phyloP scores from a whole-genome alignment of 2,113 vertebrate genomes.

The Engystomops pustulosus region DNA sequence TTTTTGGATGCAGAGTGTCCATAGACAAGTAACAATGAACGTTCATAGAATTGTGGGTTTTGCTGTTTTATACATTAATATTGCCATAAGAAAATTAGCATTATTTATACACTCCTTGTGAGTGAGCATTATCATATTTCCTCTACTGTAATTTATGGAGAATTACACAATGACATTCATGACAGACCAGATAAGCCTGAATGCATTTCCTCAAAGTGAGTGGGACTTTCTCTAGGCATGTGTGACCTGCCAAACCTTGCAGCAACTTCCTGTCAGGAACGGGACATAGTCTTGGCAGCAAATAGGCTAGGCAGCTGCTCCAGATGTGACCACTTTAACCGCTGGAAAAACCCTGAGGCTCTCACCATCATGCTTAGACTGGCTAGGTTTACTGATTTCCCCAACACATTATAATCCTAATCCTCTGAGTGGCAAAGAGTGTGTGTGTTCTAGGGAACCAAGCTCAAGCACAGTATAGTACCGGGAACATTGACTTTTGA shows the following conservation, averaged over 20 bases:
- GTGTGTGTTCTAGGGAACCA: neutral
- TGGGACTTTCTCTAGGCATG: constrained; percentile 19
- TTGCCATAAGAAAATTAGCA: neutral
- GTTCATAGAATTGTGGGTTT: no score
- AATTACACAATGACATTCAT: neutral
- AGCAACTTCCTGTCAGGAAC: neutral
- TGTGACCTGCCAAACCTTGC: constrained; percentile 47
- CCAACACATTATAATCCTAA: constrained; percentile 23
- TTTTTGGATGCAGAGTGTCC: no score
- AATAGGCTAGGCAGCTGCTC: constrained; percentile 21
- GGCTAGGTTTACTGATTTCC: constrained; percentile 40
- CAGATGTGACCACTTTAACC: constrained; percentile 54
- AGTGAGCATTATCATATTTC: neutral
- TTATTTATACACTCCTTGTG: neutral
- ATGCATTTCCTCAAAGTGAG: constrained; percentile 27
- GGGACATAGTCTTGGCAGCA: constrained; percentile 25
- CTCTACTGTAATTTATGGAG: constrained; percentile 16
- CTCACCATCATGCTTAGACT: constrained; percentile 41
- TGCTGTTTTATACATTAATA: no score
- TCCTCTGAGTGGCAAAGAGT: neutral
- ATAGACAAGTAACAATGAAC: no score
- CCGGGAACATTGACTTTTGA: neutral
- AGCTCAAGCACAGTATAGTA: neutral
- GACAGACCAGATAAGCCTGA: neutral
- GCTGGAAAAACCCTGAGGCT: constrained; percentile 57